phyloP scores from a whole-genome alignment of 2,888 invertebrate species.

The Rhopalosiphum nymphaeae region DNA sequence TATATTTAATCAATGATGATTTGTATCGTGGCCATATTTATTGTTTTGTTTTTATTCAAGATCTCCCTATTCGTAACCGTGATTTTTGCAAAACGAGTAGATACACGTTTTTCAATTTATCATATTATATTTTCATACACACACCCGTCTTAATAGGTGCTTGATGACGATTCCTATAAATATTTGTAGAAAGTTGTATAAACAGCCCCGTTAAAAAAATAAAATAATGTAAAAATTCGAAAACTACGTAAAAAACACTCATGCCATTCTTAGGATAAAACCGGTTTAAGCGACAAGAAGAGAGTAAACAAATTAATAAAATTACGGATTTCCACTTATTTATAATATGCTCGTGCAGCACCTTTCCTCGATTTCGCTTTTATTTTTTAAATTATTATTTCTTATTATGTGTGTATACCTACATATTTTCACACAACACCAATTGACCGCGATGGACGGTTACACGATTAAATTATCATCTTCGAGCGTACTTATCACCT shows the following conservation, averaged over 20 bases:
- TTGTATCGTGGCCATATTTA: background rate
- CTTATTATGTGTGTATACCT: background rate
- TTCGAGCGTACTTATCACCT: background rate
- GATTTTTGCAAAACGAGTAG: background rate
- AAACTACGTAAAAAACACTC: background rate
- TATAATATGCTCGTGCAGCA: background rate
- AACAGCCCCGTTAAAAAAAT: background rate
- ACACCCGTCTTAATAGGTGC: background rate
- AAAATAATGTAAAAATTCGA: background rate
- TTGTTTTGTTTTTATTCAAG: background rate
- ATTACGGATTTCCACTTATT: background rate
- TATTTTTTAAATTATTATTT: background rate
- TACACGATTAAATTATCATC: background rate
- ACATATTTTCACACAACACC: background rate
- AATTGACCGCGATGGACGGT: background rate
- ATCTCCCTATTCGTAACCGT: background rate
- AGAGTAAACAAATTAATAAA: constrained; percentile 5
- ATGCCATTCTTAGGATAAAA: background rate
- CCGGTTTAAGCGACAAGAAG: background rate
- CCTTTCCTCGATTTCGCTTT: background rate
- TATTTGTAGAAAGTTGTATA: background rate
- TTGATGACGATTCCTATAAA: background rate
- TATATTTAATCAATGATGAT: too few relatives aligned
- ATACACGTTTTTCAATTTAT: background rate
- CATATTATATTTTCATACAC: background rate